Evolutionary conservation across 2,113 vertebrate species (phyloP), one percentile per base, ranked within the genome.

Genomic region (Chionodraco myersi): DNA sequence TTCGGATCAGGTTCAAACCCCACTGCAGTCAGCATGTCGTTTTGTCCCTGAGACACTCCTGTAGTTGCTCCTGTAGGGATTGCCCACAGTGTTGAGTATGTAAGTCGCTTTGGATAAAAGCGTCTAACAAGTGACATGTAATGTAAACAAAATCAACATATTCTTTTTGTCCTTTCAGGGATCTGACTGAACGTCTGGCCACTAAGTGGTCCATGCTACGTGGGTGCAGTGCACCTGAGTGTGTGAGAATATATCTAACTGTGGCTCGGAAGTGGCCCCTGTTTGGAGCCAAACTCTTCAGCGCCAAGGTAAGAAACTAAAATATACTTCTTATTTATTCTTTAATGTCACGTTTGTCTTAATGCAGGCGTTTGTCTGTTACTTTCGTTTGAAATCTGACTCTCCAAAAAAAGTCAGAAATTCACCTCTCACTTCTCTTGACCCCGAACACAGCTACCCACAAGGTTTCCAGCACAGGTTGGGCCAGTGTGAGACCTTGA

Each of bases 191-290:
- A 90, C 90, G 90, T 78, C 83, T 97, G 88, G 90, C 94, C 0
- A 89, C 92, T 0, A 97, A 97, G 88, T 97, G 97, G 97, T 94
- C 95, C 36, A 87, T 95, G 69, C 93, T 97, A 57, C 94, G 92
- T 60, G 96, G 96, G 5, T 96, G 97, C 89, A 96, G 94, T 74
- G 91, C 89, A 16, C 79, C 94, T 0, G 97, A 97, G 91, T 97
- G 96, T 14, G 80, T 97, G 87, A 94, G 96, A 51, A 97, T 97
- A 86, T 97, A 96, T 83, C 88, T 97, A 76, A 96, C 96, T 0
- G 96, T 97, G 68, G 96, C 96, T 13, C 94, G 96, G 45, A 97
- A 97, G 82, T 97, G 96, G 97, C 95, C 96, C 18, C 90, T 97
- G 70, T 97, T 96, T 83, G 97, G 97, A 75, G 95, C 95, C 82